Conservation (phyloP, 53 echinoderm and acorn worm species). For the Luidia sarsii region DNA sequence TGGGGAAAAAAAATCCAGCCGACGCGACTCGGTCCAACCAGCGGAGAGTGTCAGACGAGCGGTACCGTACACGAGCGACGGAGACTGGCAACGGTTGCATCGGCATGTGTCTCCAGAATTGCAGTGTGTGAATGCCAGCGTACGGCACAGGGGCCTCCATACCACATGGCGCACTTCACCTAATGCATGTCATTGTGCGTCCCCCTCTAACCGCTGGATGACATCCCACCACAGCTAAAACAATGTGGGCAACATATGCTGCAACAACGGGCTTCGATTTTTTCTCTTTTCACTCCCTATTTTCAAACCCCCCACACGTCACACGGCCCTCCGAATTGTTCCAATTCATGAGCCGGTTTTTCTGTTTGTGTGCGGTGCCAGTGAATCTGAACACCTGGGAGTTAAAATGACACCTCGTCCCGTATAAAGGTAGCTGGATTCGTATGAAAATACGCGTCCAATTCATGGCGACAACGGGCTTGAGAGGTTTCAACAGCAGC, state of each 20-base stretch:
- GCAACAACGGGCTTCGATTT: constrained; percentile 40
- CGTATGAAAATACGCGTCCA: constrained; percentile 30
- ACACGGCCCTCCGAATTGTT: too few species aligned
- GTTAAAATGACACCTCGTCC: constrained; percentile 2
- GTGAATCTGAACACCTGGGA: constrained; percentile 41
- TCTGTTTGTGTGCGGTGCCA: too few species aligned
- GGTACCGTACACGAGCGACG: constrained; percentile 14
- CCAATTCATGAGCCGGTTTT: too few species aligned
- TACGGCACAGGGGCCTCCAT: not conserved
- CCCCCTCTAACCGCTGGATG: not conserved
- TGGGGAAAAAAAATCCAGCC: not conserved
- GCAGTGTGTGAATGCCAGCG: constrained; percentile 8
- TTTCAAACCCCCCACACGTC: not conserved
- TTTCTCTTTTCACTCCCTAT: not conserved
- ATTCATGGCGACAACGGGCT: too few species aligned
- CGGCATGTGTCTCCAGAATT: constrained; percentile 9
- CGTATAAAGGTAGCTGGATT: constrained; percentile 32
- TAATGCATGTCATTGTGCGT: not conserved
- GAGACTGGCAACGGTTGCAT: constrained; percentile 13
- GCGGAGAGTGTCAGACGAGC: constrained; percentile 18
- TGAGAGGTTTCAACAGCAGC: too few species aligned
- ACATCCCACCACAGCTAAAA: not conserved
- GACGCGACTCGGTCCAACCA: constrained; percentile 44
- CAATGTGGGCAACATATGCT: constrained; percentile 46
- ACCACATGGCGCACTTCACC: constrained; percentile 26